Conservation (phyloP, 30 jellyfish, hydroid and myxozoan genomes). For the Hydractinia symbiolongicarpus region DNA sequence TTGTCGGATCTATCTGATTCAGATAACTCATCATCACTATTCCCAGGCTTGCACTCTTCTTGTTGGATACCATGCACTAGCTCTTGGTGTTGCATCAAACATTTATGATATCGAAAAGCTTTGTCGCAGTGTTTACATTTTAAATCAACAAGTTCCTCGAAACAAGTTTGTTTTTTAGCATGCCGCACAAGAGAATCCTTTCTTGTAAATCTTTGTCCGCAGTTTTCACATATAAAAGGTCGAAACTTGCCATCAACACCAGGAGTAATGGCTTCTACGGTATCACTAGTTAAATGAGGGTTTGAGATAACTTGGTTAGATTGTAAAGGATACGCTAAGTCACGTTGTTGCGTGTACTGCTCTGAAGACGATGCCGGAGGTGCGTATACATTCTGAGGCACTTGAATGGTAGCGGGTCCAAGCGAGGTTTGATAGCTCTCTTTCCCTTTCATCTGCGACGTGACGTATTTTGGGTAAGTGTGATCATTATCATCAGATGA, state of each 20-base stretch:
- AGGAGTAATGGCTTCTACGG: slow-evolving; percentile 36
- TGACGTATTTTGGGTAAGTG: not conserved
- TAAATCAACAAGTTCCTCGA: slow-evolving; percentile 33
- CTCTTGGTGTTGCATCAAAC: slow-evolving; percentile 39
- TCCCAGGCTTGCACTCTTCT: not conserved
- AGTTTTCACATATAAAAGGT: slow-evolving; percentile 37
- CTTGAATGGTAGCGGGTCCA: not conserved
- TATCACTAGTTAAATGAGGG: not conserved
- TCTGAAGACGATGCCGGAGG: not conserved
- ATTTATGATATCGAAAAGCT: slow-evolving; percentile 37
- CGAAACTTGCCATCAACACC: slow-evolving; percentile 46
- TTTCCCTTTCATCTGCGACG: not conserved
- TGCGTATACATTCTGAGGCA: not conserved
- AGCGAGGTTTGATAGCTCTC: not conserved
- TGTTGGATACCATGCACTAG: slow-evolving; percentile 29
- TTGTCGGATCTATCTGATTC: slow-evolving; percentile 35
- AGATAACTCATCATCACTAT: slow-evolving; percentile 20
- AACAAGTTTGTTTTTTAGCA: slow-evolving; percentile 39
- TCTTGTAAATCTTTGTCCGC: slow-evolving; percentile 40
- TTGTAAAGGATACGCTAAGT: not conserved
- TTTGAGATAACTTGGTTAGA: not conserved
- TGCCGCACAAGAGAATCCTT: slow-evolving; percentile 41
- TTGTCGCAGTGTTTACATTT: slow-evolving; percentile 37
- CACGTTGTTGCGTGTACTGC: not conserved
- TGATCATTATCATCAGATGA: slow-evolving; percentile 5